Conservation (phyloP, 1,140 invertebrate genomes). For the Achroia grisella region DNA sequence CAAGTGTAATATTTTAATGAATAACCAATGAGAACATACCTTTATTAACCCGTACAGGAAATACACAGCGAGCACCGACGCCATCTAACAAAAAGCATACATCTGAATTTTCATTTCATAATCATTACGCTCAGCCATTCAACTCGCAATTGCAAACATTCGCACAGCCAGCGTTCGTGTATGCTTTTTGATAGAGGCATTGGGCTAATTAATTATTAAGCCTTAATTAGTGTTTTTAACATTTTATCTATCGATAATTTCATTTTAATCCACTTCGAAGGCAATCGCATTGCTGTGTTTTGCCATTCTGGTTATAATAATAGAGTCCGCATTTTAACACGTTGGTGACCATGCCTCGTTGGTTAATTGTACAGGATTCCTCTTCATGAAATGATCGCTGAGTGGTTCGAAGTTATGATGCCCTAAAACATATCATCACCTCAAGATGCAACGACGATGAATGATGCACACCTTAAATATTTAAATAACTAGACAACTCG, state of each 20-base stretch:
- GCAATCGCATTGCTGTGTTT: not conserved
- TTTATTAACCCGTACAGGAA: not conserved
- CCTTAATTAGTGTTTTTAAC: not conserved
- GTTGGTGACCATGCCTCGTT: no score
- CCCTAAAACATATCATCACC: no score
- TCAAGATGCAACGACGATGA: no score
- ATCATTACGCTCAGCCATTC: conserved; percentile 41
- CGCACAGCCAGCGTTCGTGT: conserved; percentile 35
- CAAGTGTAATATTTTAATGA: no score
- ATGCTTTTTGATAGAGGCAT: conserved; percentile 55
- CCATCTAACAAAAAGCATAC: conserved; percentile 57
- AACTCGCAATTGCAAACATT: conserved; percentile 47
- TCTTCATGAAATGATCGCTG: no score
- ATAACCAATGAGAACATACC: not conserved
- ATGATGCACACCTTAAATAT: no score
- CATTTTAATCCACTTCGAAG: not conserved
- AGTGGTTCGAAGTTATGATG: no score
- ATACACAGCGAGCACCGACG: conserved; percentile 8
- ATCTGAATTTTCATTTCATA: conserved; percentile 32
- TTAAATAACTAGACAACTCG: no score
- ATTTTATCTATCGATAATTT: not conserved
- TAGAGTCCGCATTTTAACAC: no score
- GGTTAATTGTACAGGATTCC: no score
- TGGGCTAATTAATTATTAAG: conserved; percentile 11
- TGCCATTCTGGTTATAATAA: not conserved